phyloP scores from a whole-genome alignment of 1,140 invertebrate genomes.

The Mya arenaria region DNA sequence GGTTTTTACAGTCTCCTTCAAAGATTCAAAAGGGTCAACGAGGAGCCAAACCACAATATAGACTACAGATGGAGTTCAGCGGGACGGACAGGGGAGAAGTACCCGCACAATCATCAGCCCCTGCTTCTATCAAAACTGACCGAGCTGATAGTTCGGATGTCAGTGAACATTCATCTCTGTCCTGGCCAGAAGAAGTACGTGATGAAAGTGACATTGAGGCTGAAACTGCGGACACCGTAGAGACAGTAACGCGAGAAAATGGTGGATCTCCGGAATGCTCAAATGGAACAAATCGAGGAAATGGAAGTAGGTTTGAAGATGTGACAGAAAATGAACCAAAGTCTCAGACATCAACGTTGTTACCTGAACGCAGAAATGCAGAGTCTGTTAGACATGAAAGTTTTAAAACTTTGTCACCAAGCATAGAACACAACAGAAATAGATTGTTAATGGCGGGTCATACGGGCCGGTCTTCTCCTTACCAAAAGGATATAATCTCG shows the following conservation, averaged over 20 bases:
- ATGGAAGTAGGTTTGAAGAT: not conserved
- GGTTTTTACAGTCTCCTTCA: conserved; percentile 74
- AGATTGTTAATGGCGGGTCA: too few species aligned
- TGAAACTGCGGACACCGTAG: not conserved
- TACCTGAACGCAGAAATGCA: too few species aligned
- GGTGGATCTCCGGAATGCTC: not conserved
- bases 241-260: not conserved
- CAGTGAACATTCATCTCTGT: too few species aligned
- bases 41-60: conserved; percentile 74
- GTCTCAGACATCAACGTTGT: too few species aligned
- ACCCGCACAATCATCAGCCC: not conserved
- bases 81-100: not conserved
- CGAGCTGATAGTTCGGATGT: not conserved
- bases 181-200: not conserved
- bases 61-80: not conserved
- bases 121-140: not conserved
- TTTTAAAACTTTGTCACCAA: too few species aligned
- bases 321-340: not conserved
- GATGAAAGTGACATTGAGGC: not conserved
- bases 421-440: too few species aligned
- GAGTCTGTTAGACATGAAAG: too few species aligned
- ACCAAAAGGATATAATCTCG: too few species aligned
- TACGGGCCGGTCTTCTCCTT: too few species aligned
- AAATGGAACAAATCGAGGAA: not conserved
- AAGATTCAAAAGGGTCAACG: conserved; percentile 77